These are phyloP conservation scores for Himalopsyche phryganea DNA, from an alignment of 1,140 invertebrate species.

Conservation along the genomic window DNA sequence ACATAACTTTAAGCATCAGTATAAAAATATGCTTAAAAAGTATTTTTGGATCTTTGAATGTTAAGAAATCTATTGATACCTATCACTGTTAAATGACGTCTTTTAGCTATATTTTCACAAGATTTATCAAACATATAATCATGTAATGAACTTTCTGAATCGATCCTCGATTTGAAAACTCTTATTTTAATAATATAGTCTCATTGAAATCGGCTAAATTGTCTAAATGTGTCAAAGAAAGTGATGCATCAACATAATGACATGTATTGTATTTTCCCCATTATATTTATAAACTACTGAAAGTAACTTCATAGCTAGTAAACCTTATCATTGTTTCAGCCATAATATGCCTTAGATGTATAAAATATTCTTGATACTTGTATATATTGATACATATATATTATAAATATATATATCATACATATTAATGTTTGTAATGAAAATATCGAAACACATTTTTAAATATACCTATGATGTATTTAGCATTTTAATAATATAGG, in stretches of 20 bases:
- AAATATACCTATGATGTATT: not conserved
- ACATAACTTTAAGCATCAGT: not conserved
- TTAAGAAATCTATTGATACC: not conserved
- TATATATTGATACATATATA: slow-evolving; percentile 13
- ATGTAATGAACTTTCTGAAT: too few relatives aligned
- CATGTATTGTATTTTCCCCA: too few relatives aligned
- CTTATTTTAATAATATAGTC: too few relatives aligned
- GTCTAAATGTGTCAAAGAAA: too few relatives aligned
- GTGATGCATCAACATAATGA: too few relatives aligned
- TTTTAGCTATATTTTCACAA: not conserved
- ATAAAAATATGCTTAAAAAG: not conserved
- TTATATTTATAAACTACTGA: too few relatives aligned
- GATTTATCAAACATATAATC: too few relatives aligned
- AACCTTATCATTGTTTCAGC: slow-evolving; percentile 20
- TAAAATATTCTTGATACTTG: slow-evolving; percentile 26
- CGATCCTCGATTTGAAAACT: too few relatives aligned
- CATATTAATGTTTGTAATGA: not conserved
- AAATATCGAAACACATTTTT: not conserved
- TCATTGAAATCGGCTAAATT: too few relatives aligned
- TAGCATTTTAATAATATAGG: too few relatives aligned
- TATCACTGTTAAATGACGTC: slow-evolving; percentile 2
- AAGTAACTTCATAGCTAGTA: not conserved
- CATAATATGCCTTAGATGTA: slow-evolving; percentile 30
- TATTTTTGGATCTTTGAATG: not conserved
- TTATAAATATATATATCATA: slow-evolving; percentile 1